These are phyloP conservation scores for Trachelus iudaicus DNA, from an alignment of 2,888 invertebrate genomes.

Conservation along the genomic window DNA sequence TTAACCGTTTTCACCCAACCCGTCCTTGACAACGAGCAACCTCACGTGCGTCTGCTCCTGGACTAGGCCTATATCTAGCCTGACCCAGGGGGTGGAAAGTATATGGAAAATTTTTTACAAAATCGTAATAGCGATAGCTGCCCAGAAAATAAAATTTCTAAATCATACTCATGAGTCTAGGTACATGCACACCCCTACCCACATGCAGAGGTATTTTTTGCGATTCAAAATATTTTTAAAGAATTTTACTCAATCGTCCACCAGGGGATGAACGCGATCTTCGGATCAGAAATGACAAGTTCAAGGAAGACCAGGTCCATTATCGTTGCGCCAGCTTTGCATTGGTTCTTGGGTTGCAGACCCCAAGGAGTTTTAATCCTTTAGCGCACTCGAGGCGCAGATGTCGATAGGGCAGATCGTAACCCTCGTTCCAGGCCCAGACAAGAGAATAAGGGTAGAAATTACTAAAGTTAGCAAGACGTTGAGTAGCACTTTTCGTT, in stretches of 20 bases:
- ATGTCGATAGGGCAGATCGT: constrained; percentile 63
- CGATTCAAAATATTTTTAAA: too few relatives aligned
- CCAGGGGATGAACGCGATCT: background rate
- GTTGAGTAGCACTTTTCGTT: constrained; percentile 48
- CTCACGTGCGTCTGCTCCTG: background rate
- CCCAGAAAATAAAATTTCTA: background rate
- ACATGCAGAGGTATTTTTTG: background rate
- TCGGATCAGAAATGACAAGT: background rate
- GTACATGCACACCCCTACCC: background rate
- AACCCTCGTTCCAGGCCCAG: constrained; percentile 19
- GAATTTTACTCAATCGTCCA: background rate
- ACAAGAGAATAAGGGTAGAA: constrained; percentile 1
- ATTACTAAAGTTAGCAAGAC: constrained; percentile 14
- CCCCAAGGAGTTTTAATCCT: constrained; percentile 30
- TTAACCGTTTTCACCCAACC: background rate
- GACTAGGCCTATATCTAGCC: background rate
- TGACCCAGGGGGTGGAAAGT: background rate
- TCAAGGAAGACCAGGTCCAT: background rate
- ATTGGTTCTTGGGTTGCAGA: background rate
- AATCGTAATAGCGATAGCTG: background rate
- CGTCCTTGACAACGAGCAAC: background rate
- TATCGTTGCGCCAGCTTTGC: background rate
- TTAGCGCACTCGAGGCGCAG: constrained; percentile 38
- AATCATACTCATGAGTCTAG: too few relatives aligned
- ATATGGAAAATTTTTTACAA: background rate